A percentile compares a stretch with the other conserved stretches of the same genome.
phyloP scores from a whole-genome alignment of 2,113 vertebrate species.

The Atherinomorus stipes region DNA sequence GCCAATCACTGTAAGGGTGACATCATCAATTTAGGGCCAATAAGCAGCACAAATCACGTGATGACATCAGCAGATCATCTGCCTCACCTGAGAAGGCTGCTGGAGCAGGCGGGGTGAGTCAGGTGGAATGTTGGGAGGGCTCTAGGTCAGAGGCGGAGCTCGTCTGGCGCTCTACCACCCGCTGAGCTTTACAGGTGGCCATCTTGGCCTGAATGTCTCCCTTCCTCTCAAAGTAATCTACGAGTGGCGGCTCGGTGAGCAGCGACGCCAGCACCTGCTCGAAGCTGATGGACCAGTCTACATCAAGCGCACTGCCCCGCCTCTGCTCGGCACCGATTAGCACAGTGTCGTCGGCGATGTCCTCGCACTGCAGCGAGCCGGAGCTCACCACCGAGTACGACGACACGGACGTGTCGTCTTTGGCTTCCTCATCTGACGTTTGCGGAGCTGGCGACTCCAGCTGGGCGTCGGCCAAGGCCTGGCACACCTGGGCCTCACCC shows the following conservation, averaged over 20 bases:
- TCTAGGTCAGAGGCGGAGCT: constrained; percentile 93
- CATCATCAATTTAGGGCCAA: background rate
- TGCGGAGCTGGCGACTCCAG: constrained; percentile 72
- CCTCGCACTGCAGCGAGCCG: constrained; percentile 91
- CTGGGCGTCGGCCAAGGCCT: constrained; percentile 75
- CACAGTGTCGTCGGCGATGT: constrained; percentile 90
- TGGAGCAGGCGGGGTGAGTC: constrained; percentile 53
- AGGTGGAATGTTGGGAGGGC: constrained; percentile 82
- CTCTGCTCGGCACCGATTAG: constrained; percentile 85
- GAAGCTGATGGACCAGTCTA: constrained; percentile 95
- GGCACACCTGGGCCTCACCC: constrained; percentile 62
- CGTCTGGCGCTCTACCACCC: constrained; percentile 89
- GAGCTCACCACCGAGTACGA: constrained; percentile 94
- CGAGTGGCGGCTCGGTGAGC: constrained; percentile 92
- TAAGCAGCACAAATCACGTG: constrained; percentile 1
- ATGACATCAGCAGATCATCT: background rate
- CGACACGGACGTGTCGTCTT: constrained; percentile 93
- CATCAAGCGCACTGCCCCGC: constrained; percentile 85
- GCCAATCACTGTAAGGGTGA: constrained; percentile 4
- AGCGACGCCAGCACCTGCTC: constrained; percentile 97
- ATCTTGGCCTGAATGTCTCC: constrained; percentile 88
- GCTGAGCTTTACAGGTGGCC: constrained; percentile 84
- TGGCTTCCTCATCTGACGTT: constrained; percentile 86
- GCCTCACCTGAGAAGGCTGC: background rate
- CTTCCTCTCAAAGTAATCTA: constrained; percentile 95